Percentiles rank a stretch among this genome's conserved stretches.
Evolutionary conservation across 2,888 invertebrate species (phyloP).

Genomic region (Caenorhabditis doughertyi): DNA sequence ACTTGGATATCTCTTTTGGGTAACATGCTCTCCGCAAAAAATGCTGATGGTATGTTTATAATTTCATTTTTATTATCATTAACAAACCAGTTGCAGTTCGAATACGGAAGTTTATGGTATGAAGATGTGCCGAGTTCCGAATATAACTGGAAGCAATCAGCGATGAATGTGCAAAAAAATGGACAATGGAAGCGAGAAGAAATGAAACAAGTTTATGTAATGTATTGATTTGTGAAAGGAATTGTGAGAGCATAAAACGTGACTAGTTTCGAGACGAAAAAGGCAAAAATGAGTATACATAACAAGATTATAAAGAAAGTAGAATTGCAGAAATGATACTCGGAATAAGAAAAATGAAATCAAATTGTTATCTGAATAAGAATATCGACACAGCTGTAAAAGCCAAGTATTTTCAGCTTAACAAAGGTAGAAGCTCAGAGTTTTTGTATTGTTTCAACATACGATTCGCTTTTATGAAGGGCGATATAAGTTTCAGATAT

Average conservation of each 20-base stretch:
- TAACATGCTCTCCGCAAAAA: constrained; percentile 62
- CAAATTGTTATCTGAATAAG: background rate
- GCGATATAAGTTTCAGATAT: too few species aligned
- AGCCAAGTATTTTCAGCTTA: too few species aligned
- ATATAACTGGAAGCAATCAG: constrained; percentile 31
- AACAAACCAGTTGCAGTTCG: constrained; percentile 32
- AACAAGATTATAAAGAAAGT: constrained; percentile 8
- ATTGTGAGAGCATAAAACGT: constrained; percentile 44
- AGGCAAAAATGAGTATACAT: constrained; percentile 21
- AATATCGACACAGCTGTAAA: background rate
- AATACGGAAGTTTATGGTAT: constrained; percentile 46
- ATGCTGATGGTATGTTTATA: constrained; percentile 41
- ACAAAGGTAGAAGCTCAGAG: too few species aligned
- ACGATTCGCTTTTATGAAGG: too few species aligned
- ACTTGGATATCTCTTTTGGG: constrained; percentile 64
- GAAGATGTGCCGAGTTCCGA: constrained; percentile 21
- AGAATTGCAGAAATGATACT: background rate
- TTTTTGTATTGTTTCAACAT: too few species aligned
- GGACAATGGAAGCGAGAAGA: constrained; percentile 40
- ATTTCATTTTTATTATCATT: background rate
- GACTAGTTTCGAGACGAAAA: constrained; percentile 26
- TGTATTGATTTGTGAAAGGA: constrained; percentile 14
- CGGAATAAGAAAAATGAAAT: background rate
- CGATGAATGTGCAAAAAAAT: constrained; percentile 39
- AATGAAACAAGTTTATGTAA: constrained; percentile 39